Conservation (phyloP, 2,888 invertebrate genomes). For the Tineola bisselliella region DNA sequence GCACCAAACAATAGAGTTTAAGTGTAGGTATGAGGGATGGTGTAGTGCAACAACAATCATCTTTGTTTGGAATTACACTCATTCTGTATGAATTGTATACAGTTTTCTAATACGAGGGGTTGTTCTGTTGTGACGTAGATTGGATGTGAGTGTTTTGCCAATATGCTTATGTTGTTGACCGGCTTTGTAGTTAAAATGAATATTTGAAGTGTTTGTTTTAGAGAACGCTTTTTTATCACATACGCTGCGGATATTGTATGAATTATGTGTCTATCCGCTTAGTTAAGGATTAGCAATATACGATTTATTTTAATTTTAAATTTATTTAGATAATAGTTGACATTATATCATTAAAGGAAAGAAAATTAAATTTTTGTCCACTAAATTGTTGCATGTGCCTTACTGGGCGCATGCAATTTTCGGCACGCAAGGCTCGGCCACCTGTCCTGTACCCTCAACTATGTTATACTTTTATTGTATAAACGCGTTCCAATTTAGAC, state of each 20-base stretch:
- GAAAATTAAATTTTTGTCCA: neutral
- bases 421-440: conserved; percentile 10
- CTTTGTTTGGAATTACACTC: conserved; percentile 62
- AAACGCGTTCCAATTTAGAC: neutral
- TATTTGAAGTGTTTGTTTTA: conserved; percentile 36
- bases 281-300: neutral
- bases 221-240: neutral
- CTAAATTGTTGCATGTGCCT: neutral
- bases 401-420: conserved; percentile 11
- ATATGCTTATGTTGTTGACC: conserved; percentile 56
- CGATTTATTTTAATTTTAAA: neutral
- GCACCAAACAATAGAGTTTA: conserved; percentile 34
- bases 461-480: neutral
- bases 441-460: conserved; percentile 4
- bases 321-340: neutral
- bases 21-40: conserved; percentile 18
- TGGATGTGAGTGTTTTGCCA: conserved; percentile 60
- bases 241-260: neutral
- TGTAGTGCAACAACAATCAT: conserved; percentile 60
- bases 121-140: conserved; percentile 53
- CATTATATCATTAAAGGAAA: neutral
- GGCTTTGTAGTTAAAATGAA: conserved; percentile 57
- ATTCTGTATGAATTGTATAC: conserved; percentile 63
- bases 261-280: neutral
- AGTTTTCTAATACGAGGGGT: conserved; percentile 47